A percentile compares a stretch with the other conserved stretches of the same genome.
phyloP scores from a whole-genome alignment of 1,140 invertebrate species.

The Tribolium madens region DNA sequence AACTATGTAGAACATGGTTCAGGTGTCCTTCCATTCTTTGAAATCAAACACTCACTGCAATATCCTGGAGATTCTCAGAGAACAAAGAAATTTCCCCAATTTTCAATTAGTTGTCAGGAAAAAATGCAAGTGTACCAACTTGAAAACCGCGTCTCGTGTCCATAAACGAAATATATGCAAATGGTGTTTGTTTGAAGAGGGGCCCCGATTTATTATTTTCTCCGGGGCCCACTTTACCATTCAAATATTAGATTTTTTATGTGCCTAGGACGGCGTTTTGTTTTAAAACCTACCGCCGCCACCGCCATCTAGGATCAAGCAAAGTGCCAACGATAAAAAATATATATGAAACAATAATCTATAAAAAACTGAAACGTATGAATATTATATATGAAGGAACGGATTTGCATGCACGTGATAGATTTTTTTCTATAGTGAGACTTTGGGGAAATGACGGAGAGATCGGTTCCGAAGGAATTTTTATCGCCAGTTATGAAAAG shows the following conservation, averaged over 20 bases:
- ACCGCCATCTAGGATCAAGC: conserved; percentile 20
- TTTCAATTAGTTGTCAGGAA: too few species aligned
- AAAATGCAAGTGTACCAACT: not conserved
- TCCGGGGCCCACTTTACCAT: conserved; percentile 11
- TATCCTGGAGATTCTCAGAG: too few species aligned
- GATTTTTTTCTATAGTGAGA: too few species aligned
- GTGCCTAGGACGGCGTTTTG: conserved; percentile 4
- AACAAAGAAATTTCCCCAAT: too few species aligned
- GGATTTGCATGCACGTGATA: not conserved
- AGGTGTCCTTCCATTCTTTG: too few species aligned
- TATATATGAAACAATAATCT: conserved; percentile 33
- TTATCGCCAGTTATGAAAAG: too few species aligned
- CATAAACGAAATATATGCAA: not conserved
- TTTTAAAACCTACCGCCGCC: conserved; percentile 6
- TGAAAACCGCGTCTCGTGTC: not conserved
- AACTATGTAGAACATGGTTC: too few species aligned
- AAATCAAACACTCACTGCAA: too few species aligned
- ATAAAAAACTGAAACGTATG: conserved; percentile 25
- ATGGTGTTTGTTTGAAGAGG: conserved; percentile 9
- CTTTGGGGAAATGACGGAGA: too few species aligned
- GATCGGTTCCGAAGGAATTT: too few species aligned
- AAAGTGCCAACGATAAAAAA: conserved; percentile 36
- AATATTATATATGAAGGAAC: conserved; percentile 10
- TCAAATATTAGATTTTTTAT: conserved; percentile 32
- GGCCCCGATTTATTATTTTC: conserved; percentile 26